Evolutionary conservation across 2,113 vertebrate genomes (phyloP), one percentile per base, ranked within the genome.

Genomic region (Clarias batrachus): DNA sequence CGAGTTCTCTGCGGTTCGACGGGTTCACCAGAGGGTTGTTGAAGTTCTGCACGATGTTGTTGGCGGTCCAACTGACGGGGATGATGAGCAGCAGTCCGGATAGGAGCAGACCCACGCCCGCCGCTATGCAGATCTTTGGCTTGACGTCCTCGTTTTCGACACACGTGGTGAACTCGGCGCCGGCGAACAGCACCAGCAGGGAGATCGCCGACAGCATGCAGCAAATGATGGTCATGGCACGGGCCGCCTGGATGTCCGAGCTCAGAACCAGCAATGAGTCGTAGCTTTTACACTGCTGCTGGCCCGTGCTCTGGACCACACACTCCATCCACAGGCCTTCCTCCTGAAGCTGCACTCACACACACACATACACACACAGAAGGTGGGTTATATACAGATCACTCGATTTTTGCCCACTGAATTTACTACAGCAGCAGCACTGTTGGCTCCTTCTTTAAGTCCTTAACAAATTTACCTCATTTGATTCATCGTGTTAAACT

Each of bases 231-330:
- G 90, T 92, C 94, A 96, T 89, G 89, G 95, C 95, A 0, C 95
- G 93, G 56, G 95, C 90, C 0, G 95, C 95, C 91, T 96, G 95
- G 1, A 94, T 90, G 85, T 95, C 94, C 0, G 93, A 83, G 23
- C 88, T 0, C 90, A 95, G 76, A 30, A 89, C 88, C 68, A 96
- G 92, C 89, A 96, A 37, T 4, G 94, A 95, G 1, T 96, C 95
- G 13, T 93, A 95, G 65, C 37, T 84, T 91, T 96, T 96, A 87
- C 95, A 96, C 92, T 96, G 95, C 91, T 95, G 94, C 93, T 96
- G 95, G 2, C 95, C 95, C 0, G 95, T 96, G 63, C 95, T 96
- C 94, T 96, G 95, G n/a, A 90, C 85, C 89, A 95, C 94, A n/a
- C 95, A 96, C 82, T 33, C 66, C 88, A 86, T 95, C 95, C 95